phyloP scores from a whole-genome alignment of 1,140 invertebrate species.

The Drosophila nannoptera region DNA sequence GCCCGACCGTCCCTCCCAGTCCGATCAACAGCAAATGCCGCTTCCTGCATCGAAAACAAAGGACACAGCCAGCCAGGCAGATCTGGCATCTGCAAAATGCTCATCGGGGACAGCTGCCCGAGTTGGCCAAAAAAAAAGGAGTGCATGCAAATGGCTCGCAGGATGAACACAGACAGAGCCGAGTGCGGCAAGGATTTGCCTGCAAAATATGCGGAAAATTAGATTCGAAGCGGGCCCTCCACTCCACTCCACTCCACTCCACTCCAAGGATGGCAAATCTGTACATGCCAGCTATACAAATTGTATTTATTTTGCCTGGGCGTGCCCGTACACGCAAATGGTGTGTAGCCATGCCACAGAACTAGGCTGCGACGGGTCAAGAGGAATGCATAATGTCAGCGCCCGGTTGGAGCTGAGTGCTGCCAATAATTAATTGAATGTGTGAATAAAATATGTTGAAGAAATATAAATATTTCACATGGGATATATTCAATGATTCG shows the following conservation, averaged over 20 bases:
- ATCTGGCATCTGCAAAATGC: conserved; percentile 3
- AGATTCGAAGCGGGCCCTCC: conserved; percentile 38
- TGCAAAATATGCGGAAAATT: conserved; percentile 68
- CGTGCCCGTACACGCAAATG: conserved; percentile 55
- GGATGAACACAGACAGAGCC: conserved; percentile 43
- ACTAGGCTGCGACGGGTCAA: conserved; percentile 4
- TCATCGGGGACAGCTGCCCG: conserved; percentile 37
- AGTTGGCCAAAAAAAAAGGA: conserved; percentile 15
- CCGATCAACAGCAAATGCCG: conserved; percentile 24
- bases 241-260: not conserved
- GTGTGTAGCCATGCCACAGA: conserved; percentile 40
- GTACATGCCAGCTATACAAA: conserved; percentile 25
- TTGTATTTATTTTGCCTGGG: conserved; percentile 32
- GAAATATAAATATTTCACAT: no score
- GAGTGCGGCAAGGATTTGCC: conserved; percentile 20
- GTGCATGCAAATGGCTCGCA: conserved; percentile 44
- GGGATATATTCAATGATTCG: no score
- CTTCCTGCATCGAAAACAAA: conserved; percentile 62
- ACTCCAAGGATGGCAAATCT: not conserved
- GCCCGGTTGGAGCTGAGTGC: no score
- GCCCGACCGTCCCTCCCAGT: conserved; percentile 15
- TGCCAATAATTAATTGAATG: no score
- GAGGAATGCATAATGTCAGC: conserved; percentile 1
- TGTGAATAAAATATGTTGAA: no score
- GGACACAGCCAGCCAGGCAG: conserved; percentile 24